These are phyloP conservation scores for Chloroceryle aenea DNA, from an alignment of 2,113 vertebrate genomes.

Conservation along the genomic window DNA sequence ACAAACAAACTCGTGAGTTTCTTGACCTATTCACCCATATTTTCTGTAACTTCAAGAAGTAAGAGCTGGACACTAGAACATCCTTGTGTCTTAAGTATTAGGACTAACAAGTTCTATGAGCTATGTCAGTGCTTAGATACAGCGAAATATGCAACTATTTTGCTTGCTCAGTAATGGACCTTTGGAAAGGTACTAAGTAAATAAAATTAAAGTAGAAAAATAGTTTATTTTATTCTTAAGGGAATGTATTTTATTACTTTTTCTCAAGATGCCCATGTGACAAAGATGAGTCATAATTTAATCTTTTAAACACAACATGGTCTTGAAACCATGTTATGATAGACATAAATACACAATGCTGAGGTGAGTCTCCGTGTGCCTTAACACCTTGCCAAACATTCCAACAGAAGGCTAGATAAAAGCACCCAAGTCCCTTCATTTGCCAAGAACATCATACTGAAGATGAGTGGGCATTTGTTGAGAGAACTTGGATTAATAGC, in stretches of 20 bases:
- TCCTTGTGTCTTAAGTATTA: not conserved
- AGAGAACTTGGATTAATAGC: not conserved
- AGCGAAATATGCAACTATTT: not conserved
- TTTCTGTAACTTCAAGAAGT: not conserved
- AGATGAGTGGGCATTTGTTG: rapidly evolving
- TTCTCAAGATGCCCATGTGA: not conserved
- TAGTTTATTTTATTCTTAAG: not conserved
- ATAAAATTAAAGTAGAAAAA: not conserved
- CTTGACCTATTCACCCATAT: not conserved
- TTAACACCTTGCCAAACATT: not conserved
- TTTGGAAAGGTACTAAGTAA: not conserved
- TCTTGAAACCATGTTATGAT: not conserved
- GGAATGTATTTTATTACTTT: not conserved
- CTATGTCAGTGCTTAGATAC: not conserved
- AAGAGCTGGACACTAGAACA: not conserved
- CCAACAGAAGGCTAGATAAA: not conserved
- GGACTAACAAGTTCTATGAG: not conserved
- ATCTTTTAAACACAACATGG: not conserved
- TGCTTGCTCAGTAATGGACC: rapidly evolving
- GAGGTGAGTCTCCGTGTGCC: not conserved
- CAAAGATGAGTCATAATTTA: not conserved
- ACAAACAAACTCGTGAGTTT: not conserved
- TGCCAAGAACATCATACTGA: not conserved
- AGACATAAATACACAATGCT: not conserved
- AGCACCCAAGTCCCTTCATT: not conserved